Conservation (phyloP, 1,140 invertebrate species). For the Drosophila guanche region DNA sequence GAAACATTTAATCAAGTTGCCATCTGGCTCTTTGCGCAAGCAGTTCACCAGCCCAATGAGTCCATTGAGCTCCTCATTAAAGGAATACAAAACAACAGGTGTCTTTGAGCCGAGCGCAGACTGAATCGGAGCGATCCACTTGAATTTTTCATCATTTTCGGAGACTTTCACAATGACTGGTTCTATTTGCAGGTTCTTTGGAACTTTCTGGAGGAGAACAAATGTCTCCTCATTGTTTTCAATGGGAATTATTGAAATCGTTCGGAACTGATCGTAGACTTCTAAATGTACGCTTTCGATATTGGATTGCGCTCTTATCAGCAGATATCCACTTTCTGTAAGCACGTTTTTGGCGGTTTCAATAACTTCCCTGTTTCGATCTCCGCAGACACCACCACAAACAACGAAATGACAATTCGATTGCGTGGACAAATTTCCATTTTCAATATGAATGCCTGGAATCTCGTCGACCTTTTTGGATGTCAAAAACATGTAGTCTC, state of each 20-base stretch:
- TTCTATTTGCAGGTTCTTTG: conserved; percentile 50
- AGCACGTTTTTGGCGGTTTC: conserved; percentile 62
- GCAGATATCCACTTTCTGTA: conserved; percentile 84
- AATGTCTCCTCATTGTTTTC: conserved; percentile 64
- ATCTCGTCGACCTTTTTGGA: conserved; percentile 84
- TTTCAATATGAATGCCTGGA: conserved; percentile 85
- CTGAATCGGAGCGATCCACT: conserved; percentile 85
- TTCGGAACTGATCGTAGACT: conserved; percentile 45
- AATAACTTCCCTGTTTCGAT: conserved; percentile 30
- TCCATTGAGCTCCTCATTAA: conserved; percentile 89
- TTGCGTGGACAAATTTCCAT: conserved; percentile 86
- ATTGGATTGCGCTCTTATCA: conserved; percentile 83
- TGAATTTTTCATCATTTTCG: conserved; percentile 80
- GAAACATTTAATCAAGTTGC: conserved; percentile 86
- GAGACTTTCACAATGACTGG: conserved; percentile 72
- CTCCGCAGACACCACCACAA: conserved; percentile 78
- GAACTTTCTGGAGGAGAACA: conserved; percentile 79
- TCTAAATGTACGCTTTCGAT: conserved; percentile 44
- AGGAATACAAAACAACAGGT: conserved; percentile 85
- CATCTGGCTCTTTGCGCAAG: conserved; percentile 88
- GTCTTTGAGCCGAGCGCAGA: conserved; percentile 84
- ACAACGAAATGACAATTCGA: conserved; percentile 86
- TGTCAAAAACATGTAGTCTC: conserved; percentile 83
- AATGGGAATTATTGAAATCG: conserved; percentile 71
- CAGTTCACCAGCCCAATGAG: conserved; percentile 93